phyloP scores from a whole-genome alignment of 2,888 invertebrate species.

The Blastobasis lacticolella region DNA sequence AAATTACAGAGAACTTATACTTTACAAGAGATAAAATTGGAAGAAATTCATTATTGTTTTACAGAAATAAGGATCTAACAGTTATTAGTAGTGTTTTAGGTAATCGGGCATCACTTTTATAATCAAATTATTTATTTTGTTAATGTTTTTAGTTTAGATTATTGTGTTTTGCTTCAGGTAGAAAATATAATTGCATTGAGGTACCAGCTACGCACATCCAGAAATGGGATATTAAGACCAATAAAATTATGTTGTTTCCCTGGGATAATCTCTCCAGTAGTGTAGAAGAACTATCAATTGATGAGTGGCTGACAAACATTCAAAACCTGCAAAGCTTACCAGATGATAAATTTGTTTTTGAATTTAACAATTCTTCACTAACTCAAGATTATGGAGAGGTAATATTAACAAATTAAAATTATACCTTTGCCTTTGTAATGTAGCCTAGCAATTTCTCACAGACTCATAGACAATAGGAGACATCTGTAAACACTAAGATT shows the following conservation, averaged over 20 bases:
- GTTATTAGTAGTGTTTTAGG: constrained; percentile 73
- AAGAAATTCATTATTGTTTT: constrained; percentile 85
- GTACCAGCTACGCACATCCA: constrained; percentile 78
- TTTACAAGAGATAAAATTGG: constrained; percentile 92
- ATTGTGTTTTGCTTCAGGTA: constrained; percentile 36
- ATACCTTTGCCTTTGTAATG: too few species aligned
- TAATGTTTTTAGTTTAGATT: background rate
- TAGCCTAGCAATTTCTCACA: too few species aligned
- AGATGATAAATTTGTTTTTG: constrained; percentile 45
- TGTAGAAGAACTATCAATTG: constrained; percentile 28
- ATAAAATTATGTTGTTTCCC: constrained; percentile 33
- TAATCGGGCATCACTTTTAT: constrained; percentile 20
- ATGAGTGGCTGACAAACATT: constrained; percentile 40
- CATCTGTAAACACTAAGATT: too few species aligned
- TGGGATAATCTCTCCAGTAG: constrained; percentile 31
- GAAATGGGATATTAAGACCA: constrained; percentile 52
- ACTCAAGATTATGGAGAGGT: constrained; percentile 31
- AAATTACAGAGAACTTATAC: constrained; percentile 74
- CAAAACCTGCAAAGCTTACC: constrained; percentile 41
- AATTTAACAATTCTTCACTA: constrained; percentile 17
- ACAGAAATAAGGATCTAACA: constrained; percentile 48
- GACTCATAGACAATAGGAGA: too few species aligned
- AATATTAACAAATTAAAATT: constrained; percentile 2
- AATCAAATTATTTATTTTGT: constrained; percentile 11
- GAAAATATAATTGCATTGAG: constrained; percentile 69